A percentile compares a stretch with the other conserved stretches of the same genome.
Evolutionary conservation across 1,140 invertebrate genomes (phyloP).

Genomic region (Mya arenaria): DNA sequence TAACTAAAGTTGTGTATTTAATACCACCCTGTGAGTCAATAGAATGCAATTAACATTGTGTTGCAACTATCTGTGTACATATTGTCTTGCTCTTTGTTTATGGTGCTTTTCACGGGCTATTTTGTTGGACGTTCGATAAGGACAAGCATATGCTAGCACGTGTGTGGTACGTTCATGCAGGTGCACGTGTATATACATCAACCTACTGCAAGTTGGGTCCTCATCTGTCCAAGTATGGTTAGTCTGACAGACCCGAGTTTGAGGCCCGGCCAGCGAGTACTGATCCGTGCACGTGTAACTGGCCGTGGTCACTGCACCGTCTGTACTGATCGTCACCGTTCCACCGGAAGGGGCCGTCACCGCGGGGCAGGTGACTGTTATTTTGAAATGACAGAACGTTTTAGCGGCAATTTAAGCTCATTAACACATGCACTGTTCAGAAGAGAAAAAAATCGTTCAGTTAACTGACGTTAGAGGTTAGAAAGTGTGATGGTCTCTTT

Average conservation of each 20-base stretch:
- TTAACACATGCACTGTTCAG: too few species aligned
- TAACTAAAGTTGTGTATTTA: too few species aligned
- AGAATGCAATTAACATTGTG: too few species aligned
- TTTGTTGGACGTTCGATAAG: background rate
- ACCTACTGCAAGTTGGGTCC: background rate
- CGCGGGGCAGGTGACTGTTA: conserved; percentile 10
- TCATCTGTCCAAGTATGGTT: background rate
- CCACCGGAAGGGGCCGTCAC: background rate
- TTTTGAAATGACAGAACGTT: too few species aligned
- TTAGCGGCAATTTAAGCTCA: too few species aligned
- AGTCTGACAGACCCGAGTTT: background rate
- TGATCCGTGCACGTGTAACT: conserved; percentile 5
- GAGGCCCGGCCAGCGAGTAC: background rate
- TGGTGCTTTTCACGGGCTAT: too few species aligned
- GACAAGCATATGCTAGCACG: background rate
- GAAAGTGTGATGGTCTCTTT: too few species aligned
- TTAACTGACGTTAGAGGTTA: too few species aligned
- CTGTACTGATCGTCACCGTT: background rate
- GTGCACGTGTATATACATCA: background rate
- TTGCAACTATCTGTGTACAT: too few species aligned
- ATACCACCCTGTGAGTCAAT: too few species aligned
- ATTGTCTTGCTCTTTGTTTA: too few species aligned
- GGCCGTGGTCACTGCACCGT: conserved; percentile 1
- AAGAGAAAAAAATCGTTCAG: too few species aligned
- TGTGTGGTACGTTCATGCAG: background rate